Conservation (phyloP, 1,140 invertebrate genomes). For the Anagrus nilaparvatae region DNA sequence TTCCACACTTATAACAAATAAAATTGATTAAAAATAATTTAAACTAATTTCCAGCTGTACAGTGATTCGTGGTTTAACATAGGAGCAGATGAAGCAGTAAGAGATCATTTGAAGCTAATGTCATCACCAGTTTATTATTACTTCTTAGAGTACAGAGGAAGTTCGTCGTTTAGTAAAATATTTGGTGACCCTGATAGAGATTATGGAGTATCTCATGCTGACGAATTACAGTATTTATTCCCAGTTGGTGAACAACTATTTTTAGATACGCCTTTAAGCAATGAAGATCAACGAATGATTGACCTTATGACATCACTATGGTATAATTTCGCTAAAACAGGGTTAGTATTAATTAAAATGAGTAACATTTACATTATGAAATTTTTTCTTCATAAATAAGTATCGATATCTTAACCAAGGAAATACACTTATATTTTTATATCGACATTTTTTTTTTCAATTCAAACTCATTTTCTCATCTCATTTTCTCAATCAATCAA, state of each 20-base stretch:
- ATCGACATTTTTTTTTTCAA: too few species aligned
- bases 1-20: too few species aligned
- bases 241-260: constrained; percentile 51
- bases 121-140: constrained; percentile 52
- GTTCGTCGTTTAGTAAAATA: constrained; percentile 54
- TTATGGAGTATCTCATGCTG: constrained; percentile 62
- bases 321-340: constrained; percentile 58
- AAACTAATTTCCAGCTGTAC: too few species aligned
- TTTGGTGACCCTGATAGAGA: constrained; percentile 51
- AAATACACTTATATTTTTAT: too few species aligned
- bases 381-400: too few species aligned
- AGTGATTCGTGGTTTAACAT: constrained; percentile 58
- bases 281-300: constrained; percentile 41
- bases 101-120: constrained; percentile 35
- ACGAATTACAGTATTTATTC: constrained; percentile 64
- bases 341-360: too few species aligned
- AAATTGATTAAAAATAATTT: too few species aligned
- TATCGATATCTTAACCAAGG: too few species aligned
- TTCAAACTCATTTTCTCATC: too few species aligned
- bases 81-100: constrained; percentile 47
- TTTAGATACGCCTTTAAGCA: constrained; percentile 34
- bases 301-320: constrained; percentile 52
- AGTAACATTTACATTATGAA: too few species aligned
- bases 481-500: too few species aligned
- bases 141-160: constrained; percentile 52